A percentile compares a stretch with the other conserved stretches of the same genome.
Evolutionary conservation across 1,140 invertebrate species (phyloP).

Genomic region (Papilio aristodemus): DNA sequence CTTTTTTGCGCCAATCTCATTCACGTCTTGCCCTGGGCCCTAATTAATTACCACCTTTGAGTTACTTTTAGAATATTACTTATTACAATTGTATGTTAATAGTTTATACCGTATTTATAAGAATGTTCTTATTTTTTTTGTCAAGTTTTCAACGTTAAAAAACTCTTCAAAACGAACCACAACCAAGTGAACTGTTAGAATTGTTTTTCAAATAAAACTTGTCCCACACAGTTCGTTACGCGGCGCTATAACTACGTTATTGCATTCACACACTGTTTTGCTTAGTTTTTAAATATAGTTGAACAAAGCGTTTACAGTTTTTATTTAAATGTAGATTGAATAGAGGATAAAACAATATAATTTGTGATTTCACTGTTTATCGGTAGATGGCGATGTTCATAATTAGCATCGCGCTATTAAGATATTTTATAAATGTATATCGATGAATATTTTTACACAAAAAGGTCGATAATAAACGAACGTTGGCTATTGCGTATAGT

Average conservation of each 20-base stretch:
- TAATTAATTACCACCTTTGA: too few species aligned
- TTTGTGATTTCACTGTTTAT: background rate
- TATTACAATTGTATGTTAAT: too few species aligned
- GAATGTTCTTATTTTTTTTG: background rate
- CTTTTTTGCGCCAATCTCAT: too few species aligned
- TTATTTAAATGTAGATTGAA: background rate
- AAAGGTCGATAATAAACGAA: too few species aligned
- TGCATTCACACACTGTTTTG: constrained; percentile 29
- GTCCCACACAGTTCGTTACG: constrained; percentile 34
- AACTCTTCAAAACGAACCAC: background rate
- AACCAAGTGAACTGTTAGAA: constrained; percentile 29
- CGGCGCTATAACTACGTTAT: constrained; percentile 28
- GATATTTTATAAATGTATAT: too few species aligned
- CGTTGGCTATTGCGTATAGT: too few species aligned
- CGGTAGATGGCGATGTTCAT: constrained; percentile 2
- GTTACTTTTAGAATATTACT: too few species aligned
- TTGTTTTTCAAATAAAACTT: constrained; percentile 52
- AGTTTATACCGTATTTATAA: background rate
- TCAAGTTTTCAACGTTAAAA: constrained; percentile 4
- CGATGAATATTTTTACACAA: too few species aligned
- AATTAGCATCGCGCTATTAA: background rate
- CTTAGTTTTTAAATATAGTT: constrained; percentile 13
- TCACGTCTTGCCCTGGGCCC: too few species aligned
- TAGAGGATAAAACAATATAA: background rate
- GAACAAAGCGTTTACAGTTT: background rate